These are phyloP conservation scores for Nemopilema nomurai DNA, from an alignment of 30 jellyfish, hydroid and myxozoan genomes.

Conservation along the genomic window DNA sequence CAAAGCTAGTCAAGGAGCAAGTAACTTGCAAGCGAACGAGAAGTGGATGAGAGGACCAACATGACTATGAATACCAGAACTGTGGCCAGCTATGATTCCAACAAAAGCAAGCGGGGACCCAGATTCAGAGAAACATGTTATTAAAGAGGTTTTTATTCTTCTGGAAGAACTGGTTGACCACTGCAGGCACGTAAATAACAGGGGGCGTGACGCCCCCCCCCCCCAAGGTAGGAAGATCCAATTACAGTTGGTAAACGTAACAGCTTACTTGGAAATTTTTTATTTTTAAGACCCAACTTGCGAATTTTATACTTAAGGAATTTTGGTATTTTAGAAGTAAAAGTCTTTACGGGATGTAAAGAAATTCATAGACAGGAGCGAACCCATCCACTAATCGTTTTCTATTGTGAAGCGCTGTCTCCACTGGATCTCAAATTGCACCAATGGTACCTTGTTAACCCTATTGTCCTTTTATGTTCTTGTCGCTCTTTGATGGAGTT, in stretches of 20 bases:
- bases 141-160: too few species aligned
- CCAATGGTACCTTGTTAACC: background rate
- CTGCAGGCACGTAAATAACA: background rate
- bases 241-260: background rate
- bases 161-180: background rate
- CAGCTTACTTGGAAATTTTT: background rate
- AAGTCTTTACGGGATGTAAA: background rate
- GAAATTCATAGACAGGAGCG: slow-evolving; percentile 1
- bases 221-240: background rate
- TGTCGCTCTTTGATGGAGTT: slow-evolving; percentile 1
- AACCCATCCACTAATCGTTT: slow-evolving; percentile 12
- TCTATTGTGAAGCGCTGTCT: slow-evolving; percentile 4
- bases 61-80: too few species aligned
- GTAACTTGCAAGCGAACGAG: background rate
- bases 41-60: slow-evolving; percentile 50
- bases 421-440: slow-evolving; percentile 10
- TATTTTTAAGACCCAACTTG: background rate
- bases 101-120: too few species aligned
- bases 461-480: too few species aligned
- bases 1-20: slow-evolving; percentile 40
- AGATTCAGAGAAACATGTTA: too few species aligned
- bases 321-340: background rate
- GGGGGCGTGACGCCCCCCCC: slow-evolving; percentile 1
- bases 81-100: too few species aligned
- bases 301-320: too few species aligned